Evolutionary conservation across 1,140 invertebrate species (phyloP), one percentile per base, ranked within the genome.

Genomic region (Arion vulgaris): DNA sequence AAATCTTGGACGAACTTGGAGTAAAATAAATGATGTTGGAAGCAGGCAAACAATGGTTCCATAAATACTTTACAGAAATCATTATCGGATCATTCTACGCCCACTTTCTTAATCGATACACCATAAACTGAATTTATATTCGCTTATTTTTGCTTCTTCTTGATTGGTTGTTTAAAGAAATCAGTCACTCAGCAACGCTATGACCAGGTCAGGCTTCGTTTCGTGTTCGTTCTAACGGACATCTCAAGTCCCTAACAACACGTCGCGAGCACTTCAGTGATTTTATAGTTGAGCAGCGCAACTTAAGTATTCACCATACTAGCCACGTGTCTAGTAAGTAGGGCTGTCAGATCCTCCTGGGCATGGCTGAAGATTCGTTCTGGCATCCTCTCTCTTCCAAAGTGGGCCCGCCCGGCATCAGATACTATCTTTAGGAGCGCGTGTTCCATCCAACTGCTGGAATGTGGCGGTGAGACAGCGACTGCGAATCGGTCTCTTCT

Each of bases 121-220:
- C n/a, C n/a, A 66, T 66, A 66, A 66, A 66, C n/a, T 66, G 28
- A 66, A 66, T 66, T 66, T 66, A 66, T 66, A 66, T 66, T 66
- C 17, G 62, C n/a, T 32, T 66, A 9, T 66, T 57, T 66, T 66
- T 32, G 62, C 62, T 66, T 32, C 62, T 34, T 32, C 62, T 66
- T 28, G 62, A 66, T 66, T 66, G 62, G 62, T 34, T 17, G 28
- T n/a, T 28, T 28, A 66, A 66, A 66, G 28, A 7, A 32, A n/a
- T 66, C 62, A 32, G 62, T 66, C 62, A 66, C n/a, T 66, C 62
- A 66, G 62, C n/a, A 32, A 32, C 9, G 17, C 17, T 23, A 32
- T n/a, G 62, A n/a, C n/a, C 62, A 5, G 62, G 62, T 66, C 28
- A 66, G 62, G 32, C 32, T 66, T 32, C 62, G 28, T 32, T 66